Conservation (phyloP, 2,113 vertebrate genomes). For the Bostrychus sinensis region DNA sequence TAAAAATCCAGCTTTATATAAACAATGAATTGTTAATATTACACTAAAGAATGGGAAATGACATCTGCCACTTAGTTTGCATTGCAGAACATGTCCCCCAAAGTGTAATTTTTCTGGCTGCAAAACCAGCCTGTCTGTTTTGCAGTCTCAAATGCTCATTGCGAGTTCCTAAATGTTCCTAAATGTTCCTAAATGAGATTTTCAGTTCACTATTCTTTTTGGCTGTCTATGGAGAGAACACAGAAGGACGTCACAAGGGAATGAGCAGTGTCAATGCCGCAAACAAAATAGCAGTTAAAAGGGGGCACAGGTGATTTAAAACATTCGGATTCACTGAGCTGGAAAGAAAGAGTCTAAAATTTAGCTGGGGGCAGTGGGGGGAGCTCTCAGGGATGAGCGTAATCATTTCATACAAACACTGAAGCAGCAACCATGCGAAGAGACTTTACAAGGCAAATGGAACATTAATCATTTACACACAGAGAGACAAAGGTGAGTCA, state of each 20-base stretch:
- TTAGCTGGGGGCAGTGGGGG: conserved; percentile 37
- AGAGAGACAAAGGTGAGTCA: conserved; percentile 13
- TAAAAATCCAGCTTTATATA: too few relatives aligned
- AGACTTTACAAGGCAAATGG: conserved; percentile 5
- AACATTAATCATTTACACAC: conserved; percentile 8
- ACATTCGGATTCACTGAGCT: conserved; percentile 49
- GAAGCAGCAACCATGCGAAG: background rate
- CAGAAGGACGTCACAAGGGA: background rate
- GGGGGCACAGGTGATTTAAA: conserved; percentile 51
- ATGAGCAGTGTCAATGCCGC: conserved; percentile 6
- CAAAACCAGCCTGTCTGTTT: too few relatives aligned
- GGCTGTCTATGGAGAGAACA: background rate
- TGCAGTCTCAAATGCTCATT: too few relatives aligned
- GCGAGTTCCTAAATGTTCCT: too few relatives aligned
- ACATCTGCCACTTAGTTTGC: too few relatives aligned
- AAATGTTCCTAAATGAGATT: background rate
- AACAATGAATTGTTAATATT: too few relatives aligned
- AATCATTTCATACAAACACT: conserved; percentile 29
- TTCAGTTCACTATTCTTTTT: too few relatives aligned
- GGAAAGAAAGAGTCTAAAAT: conserved; percentile 44
- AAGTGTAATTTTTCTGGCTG: too few relatives aligned
- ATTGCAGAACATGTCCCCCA: too few relatives aligned
- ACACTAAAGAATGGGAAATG: too few relatives aligned
- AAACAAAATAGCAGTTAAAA: conserved; percentile 38
- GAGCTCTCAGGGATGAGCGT: conserved; percentile 9